Percentiles rank a stretch among this genome's conserved stretches.
These are phyloP conservation scores for Nannoperca australis DNA, from an alignment of 2,797 vertebrate species.

Conservation along the genomic window DNA sequence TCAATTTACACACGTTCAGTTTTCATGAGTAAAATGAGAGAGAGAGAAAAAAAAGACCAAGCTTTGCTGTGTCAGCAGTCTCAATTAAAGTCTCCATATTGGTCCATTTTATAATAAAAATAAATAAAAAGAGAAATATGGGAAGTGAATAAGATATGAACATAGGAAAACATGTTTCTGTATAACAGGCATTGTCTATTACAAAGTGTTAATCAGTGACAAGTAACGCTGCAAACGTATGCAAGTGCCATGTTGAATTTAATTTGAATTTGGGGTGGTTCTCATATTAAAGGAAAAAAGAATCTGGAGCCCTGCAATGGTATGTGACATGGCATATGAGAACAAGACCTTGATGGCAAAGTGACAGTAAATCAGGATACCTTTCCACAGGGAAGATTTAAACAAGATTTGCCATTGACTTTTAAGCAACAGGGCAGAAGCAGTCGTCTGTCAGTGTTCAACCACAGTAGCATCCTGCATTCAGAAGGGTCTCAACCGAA, in stretches of 20 bases:
- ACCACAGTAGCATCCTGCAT: neutral
- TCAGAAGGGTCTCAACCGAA: neutral
- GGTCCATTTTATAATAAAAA: neutral
- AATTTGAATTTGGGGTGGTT: neutral
- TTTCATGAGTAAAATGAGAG: neutral
- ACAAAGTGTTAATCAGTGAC: neutral
- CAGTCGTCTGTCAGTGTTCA: neutral
- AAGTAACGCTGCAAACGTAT: neutral
- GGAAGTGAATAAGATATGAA: neutral
- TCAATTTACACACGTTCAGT: neutral
- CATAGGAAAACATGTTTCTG: neutral
- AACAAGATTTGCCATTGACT: neutral
- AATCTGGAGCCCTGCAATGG: neutral
- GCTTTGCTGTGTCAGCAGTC: neutral
- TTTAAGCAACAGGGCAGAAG: neutral
- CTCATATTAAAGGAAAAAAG: neutral
- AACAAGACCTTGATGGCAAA: neutral
- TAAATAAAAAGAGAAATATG: neutral
- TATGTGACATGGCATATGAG: conserved; percentile 11
- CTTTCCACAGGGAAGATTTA: neutral
- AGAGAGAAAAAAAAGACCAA: neutral
- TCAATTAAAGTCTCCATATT: neutral
- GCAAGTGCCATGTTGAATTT: neutral
- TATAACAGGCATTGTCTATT: neutral
- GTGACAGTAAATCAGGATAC: neutral